Evolutionary conservation across 2,888 invertebrate genomes (phyloP).

Genomic region (Hirtodrosophila trivittata): DNA sequence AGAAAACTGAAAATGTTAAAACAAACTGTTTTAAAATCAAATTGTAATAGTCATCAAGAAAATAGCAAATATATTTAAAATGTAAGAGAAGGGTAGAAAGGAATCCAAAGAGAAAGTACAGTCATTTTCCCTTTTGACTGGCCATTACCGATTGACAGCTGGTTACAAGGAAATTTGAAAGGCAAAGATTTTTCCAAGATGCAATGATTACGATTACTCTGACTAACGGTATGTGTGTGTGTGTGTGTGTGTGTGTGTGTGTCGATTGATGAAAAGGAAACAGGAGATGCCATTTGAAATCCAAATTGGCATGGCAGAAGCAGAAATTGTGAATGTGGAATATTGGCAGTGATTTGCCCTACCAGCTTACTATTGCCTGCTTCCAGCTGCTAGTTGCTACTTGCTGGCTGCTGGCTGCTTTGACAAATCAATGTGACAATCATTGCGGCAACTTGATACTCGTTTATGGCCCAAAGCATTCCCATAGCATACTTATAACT

Average conservation of each 20-base stretch:
- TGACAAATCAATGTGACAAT: conserved; percentile 77
- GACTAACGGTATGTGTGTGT: conserved; percentile 24
- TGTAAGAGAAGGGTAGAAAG: no score
- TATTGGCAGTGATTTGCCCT: conserved; percentile 23
- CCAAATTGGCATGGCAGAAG: conserved; percentile 60
- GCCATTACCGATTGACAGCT: conserved; percentile 11
- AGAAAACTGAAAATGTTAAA: conserved; percentile 22
- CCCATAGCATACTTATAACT: conserved; percentile 64
- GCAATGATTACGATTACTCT: conserved; percentile 18
- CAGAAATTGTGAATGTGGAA: conserved; percentile 5
- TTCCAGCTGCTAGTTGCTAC: no score
- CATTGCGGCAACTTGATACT: conserved; percentile 58
- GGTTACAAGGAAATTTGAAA: conserved; percentile 21
- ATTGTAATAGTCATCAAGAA: no score
- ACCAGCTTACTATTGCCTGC: no score
- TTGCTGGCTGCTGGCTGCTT: conserved; percentile 54
- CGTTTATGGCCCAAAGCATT: conserved; percentile 41
- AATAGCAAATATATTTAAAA: no score
- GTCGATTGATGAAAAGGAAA: conserved; percentile 11
- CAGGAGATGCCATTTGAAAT: conserved; percentile 57
- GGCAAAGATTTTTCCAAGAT: conserved; percentile 14
- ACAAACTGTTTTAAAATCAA: no score
- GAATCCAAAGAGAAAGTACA: no score
- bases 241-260: neutral
- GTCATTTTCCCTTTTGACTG: conserved; percentile 42